phyloP scores from a whole-genome alignment of 2,888 invertebrate species.

The Conomelus anceps region DNA sequence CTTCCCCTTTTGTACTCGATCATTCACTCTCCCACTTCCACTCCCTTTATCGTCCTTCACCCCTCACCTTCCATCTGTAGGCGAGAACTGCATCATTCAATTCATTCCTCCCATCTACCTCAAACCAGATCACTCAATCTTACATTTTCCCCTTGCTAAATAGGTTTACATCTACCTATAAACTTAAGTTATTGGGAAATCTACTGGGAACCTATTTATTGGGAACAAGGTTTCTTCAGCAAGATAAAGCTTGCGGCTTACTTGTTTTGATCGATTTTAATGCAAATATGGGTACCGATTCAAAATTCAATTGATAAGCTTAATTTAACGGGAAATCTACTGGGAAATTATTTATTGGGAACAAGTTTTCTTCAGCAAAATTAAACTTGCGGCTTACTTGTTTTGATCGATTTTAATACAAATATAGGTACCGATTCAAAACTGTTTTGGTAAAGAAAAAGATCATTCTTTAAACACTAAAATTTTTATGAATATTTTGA shows the following conservation, averaged over 20 bases:
- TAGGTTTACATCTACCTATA: neutral
- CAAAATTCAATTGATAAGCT: neutral
- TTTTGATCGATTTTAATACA: no score
- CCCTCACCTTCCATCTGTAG: no score
- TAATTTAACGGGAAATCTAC: neutral
- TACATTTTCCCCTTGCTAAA: neutral
- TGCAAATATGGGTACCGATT: neutral
- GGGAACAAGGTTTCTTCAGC: neutral
- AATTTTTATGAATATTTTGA: no score
- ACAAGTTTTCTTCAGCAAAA: neutral
- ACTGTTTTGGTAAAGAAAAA: neutral
- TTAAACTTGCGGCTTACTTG: neutral
- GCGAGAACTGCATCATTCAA: neutral
- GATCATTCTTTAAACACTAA: no score
- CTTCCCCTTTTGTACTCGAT: conserved; percentile 8
- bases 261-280: no score
- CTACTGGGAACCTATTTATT: neutral
- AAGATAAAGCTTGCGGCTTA: neutral
- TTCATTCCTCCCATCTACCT: neutral
- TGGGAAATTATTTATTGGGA: neutral
- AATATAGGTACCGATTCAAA: neutral
- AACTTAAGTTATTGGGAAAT: neutral
- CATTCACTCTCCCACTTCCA: neutral
- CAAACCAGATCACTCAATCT: neutral
- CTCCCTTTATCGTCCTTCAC: neutral